Percentiles rank a stretch among this genome's conserved stretches.
phyloP scores from a whole-genome alignment of 2,113 vertebrate genomes.

The Anarhynchus alexandrinus region DNA sequence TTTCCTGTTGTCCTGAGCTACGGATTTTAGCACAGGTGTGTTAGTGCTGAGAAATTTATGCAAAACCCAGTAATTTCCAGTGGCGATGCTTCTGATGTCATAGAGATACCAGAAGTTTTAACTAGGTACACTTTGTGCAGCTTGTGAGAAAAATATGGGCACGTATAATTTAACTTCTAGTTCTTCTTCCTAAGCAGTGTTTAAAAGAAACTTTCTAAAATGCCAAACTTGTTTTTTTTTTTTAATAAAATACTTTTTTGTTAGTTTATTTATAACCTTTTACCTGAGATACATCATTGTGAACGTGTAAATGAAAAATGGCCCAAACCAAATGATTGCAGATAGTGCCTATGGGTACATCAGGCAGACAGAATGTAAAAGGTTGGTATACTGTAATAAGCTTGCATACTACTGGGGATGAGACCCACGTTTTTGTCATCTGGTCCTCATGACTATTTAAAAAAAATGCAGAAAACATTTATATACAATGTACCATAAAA shows the following conservation, averaged over 20 bases:
- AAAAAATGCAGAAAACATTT: not conserved
- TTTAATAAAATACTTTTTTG: not conserved
- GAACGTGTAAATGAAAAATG: not conserved
- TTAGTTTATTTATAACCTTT: not conserved
- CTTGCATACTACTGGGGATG: not conserved
- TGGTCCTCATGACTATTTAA: not conserved
- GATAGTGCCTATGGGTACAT: not conserved
- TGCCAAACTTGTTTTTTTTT: not conserved
- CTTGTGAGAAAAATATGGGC: not conserved
- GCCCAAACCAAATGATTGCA: not conserved
- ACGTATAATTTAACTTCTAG: not conserved
- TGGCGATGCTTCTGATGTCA: not conserved
- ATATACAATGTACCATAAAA: not conserved
- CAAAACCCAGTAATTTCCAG: not conserved
- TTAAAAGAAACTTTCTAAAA: not conserved
- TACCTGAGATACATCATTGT: not conserved
- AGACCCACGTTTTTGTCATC: not conserved
- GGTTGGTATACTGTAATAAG: not conserved
- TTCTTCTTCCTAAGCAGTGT: not conserved
- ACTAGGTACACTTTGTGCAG: not conserved
- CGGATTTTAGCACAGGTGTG: not conserved
- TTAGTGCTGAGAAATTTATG: not conserved
- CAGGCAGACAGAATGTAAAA: not conserved
- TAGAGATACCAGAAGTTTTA: not conserved
- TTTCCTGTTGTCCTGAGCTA: not conserved